A percentile compares a stretch with the other conserved stretches of the same genome.
These are phyloP conservation scores for Xenotilapia leptura DNA, from an alignment of 2,113 vertebrate genomes.

Conservation along the genomic window DNA sequence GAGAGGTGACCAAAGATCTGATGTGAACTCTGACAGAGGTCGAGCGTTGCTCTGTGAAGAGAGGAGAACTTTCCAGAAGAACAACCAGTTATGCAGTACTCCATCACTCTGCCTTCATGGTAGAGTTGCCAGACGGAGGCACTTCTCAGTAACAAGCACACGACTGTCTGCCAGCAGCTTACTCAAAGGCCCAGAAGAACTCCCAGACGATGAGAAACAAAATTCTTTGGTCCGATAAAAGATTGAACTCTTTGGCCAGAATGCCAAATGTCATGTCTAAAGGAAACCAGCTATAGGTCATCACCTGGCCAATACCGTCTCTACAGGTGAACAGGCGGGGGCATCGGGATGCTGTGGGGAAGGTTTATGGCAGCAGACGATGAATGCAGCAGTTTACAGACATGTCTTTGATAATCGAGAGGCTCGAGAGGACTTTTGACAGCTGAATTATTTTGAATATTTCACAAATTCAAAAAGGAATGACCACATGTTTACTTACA, in stretches of 20 bases:
- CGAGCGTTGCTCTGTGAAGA: too few species aligned
- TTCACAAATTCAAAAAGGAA: neutral
- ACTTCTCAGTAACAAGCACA: too few species aligned
- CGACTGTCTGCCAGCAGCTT: too few species aligned
- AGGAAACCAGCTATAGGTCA: neutral
- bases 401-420: neutral
- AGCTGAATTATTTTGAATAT: neutral
- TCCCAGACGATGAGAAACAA: too few species aligned
- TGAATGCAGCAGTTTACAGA: neutral
- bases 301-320: accelerated
- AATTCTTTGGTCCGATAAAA: too few species aligned
- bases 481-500: neutral
- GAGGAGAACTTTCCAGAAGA: too few species aligned
- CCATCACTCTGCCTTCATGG: too few species aligned
- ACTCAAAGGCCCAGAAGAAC: too few species aligned
- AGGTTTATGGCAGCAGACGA: neutral
- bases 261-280: neutral
- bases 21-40: neutral
- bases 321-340: accelerated
- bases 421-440: neutral
- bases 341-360: neutral
- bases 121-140: too few species aligned
- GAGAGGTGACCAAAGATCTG: too few species aligned
- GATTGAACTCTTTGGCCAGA: neutral
- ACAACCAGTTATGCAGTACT: too few species aligned